phyloP scores from a whole-genome alignment of 1,140 invertebrate genomes.

The Papilio aristodemus region DNA sequence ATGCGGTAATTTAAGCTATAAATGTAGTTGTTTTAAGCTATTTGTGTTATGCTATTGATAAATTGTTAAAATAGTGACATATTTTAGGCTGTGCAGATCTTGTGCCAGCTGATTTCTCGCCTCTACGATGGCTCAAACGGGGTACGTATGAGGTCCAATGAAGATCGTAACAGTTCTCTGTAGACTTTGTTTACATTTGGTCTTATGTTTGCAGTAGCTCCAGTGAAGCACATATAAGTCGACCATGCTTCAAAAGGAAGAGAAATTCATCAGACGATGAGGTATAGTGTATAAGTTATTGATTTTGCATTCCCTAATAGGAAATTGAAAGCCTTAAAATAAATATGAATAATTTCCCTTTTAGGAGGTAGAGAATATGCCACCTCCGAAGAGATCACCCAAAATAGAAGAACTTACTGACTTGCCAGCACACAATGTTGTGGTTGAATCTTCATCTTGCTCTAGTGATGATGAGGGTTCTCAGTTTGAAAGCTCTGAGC shows the following conservation, averaged over 20 bases:
- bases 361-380: constrained; percentile 69
- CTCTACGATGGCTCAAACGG: constrained; percentile 70
- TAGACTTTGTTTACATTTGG: constrained; percentile 55
- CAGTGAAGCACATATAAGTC: constrained; percentile 64
- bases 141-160: constrained; percentile 61
- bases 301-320: background rate
- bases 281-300: constrained; percentile 47
- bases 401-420: constrained; percentile 55
- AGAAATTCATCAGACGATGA: constrained; percentile 75
- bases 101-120: constrained; percentile 46
- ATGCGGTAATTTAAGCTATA: constrained; percentile 72
- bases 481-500: constrained; percentile 52
- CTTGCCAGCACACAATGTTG: constrained; percentile 64
- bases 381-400: constrained; percentile 60
- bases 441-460: constrained; percentile 71
- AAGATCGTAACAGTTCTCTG: constrained; percentile 53
- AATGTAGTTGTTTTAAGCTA: constrained; percentile 42
- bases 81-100: constrained; percentile 57
- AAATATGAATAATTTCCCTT: constrained; percentile 36
- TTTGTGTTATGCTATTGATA: constrained; percentile 28
- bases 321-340: background rate
- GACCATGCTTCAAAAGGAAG: constrained; percentile 67
- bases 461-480: constrained; percentile 72
- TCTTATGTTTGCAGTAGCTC: constrained; percentile 56
- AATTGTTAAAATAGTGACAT: constrained; percentile 47